Evolutionary conservation across 2,113 vertebrate genomes (phyloP), one percentile per base, ranked within the genome.

Genomic region (Austrofundulus limnaeus): DNA sequence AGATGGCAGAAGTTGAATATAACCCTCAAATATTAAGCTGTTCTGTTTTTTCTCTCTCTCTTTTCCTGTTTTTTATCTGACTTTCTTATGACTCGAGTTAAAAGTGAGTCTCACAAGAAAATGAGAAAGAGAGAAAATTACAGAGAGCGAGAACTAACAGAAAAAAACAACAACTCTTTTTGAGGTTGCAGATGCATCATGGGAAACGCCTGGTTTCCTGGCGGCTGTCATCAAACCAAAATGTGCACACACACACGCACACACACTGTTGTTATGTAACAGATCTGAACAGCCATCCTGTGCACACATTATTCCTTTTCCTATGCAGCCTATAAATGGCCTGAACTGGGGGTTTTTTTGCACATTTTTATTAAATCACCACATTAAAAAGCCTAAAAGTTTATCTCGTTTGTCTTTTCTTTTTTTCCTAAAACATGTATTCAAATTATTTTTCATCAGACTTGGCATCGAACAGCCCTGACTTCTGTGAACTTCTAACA

Each of bases 181-280:
- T 85, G 85, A 86, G 88, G 81, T 86, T 66, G 69, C 83, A 77
- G 83, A 81, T 88, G 88, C 82, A 90, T 87, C n/a, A 61, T 86
- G 85, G 80, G 83, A 87, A 70, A 69, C 34, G 72, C 43, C 47
- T 74, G 63, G 70, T 77, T 86, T 85, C 45, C 72, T 67, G 52
- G 62, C 34, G 72, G 11, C 76, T 82, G 66, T 82, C 66, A 68
- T 70, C 61, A 73, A 25, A 69, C 48, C 2, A 17, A 77, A 51
- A 20, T 77, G 25, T 19, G 20, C 41, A 41, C 48, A 49, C 48
- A 64, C 52, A 66, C 11, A 37, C 68, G 64, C 52, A 71, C 11
- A 45, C 71, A 69, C 11, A 46, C 71, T 72, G 34, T 59, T 55
- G 37, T 78, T 78, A 74, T 77, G 61, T 62, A 80, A 85, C 46